Evolutionary conservation across 2,113 vertebrate genomes (phyloP).

Genomic region (Clinocottus analis): DNA sequence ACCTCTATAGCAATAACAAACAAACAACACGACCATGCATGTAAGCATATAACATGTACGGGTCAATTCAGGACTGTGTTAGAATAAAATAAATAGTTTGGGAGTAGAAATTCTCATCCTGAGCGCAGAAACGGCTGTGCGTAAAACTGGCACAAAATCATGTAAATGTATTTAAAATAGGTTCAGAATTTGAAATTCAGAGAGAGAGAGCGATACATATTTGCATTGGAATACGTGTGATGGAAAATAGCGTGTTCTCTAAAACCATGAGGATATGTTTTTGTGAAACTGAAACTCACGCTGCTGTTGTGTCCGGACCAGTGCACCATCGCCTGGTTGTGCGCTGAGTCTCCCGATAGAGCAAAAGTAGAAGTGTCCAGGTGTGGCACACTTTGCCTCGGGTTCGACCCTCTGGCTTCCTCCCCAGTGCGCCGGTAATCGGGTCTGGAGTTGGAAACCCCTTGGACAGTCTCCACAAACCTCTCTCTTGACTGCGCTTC

Average conservation of each 20-base stretch:
- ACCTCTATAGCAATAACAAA: background rate
- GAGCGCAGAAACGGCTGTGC: slow-evolving; percentile 44
- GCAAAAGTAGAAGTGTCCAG: slow-evolving; percentile 91
- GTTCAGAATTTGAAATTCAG: background rate
- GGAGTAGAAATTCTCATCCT: background rate
- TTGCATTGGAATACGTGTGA: background rate
- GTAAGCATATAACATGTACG: background rate
- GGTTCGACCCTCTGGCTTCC: slow-evolving; percentile 79
- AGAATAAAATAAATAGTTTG: background rate
- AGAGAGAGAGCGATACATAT: background rate
- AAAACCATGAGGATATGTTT: slow-evolving; percentile 1
- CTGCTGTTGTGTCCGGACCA: slow-evolving; percentile 97
- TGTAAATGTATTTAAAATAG: background rate
- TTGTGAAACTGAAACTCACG: slow-evolving; percentile 84
- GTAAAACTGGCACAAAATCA: slow-evolving; percentile 57
- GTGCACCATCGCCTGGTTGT: slow-evolving; percentile 98
- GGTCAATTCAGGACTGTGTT: background rate
- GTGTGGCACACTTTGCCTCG: slow-evolving; percentile 82
- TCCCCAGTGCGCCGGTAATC: slow-evolving; percentile 82
- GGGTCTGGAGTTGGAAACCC: slow-evolving; percentile 77
- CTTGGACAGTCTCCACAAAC: slow-evolving; percentile 66
- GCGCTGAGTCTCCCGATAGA: slow-evolving; percentile 91
- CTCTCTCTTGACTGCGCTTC: slow-evolving; percentile 54
- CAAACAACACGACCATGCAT: background rate
- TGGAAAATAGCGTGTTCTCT: background rate